Base-by-base conservation (phyloP, 2,113 vertebrate species). In the Aplodontia rufa region DNA sequence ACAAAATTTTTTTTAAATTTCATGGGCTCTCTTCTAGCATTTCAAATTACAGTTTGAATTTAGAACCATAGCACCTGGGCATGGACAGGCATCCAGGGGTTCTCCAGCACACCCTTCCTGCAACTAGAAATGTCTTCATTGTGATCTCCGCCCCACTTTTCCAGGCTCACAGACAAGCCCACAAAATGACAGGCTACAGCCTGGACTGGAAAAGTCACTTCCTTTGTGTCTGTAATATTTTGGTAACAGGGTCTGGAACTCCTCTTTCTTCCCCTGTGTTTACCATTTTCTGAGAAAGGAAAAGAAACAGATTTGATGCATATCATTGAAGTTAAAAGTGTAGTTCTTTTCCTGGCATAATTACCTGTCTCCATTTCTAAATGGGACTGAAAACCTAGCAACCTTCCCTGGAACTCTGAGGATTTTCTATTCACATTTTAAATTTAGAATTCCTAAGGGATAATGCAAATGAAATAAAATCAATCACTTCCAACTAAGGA, bases 131-230 rank as follows among this genome's bases (percentile, higher is more conserved):
- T 79, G 79, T 26, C 83, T 95, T 69, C 64, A 20, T 8, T 66
- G 17, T 86, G 66, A 97, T 90, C 85, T 64, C 82, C 13, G 24
- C 49, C 81, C 93, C 12, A 22, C 45, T 95, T 78, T 92, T 93
- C 85, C 74, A 64, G 53, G 71, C 79, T 94, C 55, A 35, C 60
- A 95, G 90, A 75, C 74, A 64, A 96, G 75, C 88, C 95, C 75
- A 71, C 35, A 17, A 97, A 97, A 98, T 96, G 86, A 97, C 66
- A 94, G 91, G 93, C 87, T 95, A 88, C 24, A 81, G 89, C 45
- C 90, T 88, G 55, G 72, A 88, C 80, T 97, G 95, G 86, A 75
- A 82, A 94, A 92, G 58, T 42, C 81, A 47, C 92, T 96, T 96
- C 96, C 95, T 94, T 84, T 79, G 19, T 30, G 78, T 91, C 96